Conservation (phyloP, 2,888 invertebrate species). For the Trichogramma dendrolimi region DNA sequence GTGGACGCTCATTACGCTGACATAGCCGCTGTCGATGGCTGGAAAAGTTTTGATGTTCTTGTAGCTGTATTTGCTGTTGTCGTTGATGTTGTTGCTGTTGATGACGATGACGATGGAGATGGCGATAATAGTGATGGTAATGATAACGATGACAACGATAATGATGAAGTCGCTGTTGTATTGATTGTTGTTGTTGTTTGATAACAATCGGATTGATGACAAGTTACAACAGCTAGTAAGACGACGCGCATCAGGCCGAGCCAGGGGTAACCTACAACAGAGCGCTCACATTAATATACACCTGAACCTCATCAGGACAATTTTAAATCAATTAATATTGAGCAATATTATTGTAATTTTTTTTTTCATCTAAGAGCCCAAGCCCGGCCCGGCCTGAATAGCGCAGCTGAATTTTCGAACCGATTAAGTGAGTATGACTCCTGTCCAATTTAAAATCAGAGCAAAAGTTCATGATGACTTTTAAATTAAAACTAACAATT, state of each 20-base stretch:
- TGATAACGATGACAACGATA: not conserved
- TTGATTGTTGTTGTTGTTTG: slow-evolving; percentile 12
- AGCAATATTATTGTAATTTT: not conserved
- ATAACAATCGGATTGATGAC: slow-evolving; percentile 36
- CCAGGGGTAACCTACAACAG: slow-evolving; percentile 52
- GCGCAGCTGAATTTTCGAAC: slow-evolving; percentile 31
- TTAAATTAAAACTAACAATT: too few relatives aligned
- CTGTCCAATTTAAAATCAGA: too few relatives aligned
- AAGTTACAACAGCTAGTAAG: slow-evolving; percentile 46
- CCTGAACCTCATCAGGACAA: slow-evolving; percentile 8
- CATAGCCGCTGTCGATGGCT: slow-evolving; percentile 13
- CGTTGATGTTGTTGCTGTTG: not conserved
- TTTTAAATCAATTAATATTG: slow-evolving; percentile 1
- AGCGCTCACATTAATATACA: slow-evolving; percentile 22
- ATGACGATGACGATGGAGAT: too few relatives aligned
- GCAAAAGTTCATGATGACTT: too few relatives aligned
- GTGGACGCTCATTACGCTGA: not conserved
- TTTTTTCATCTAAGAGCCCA: slow-evolving; percentile 45
- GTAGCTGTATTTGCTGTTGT: slow-evolving; percentile 7
- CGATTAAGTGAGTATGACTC: too few relatives aligned
- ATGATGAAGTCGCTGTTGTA: slow-evolving; percentile 6
- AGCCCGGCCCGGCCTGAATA: slow-evolving; percentile 53
- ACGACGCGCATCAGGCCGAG: slow-evolving; percentile 52
- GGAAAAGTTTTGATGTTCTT: not conserved
- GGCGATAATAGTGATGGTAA: not conserved